phyloP scores from a whole-genome alignment of 1,140 invertebrate species.

The Calephelis nemesis region DNA sequence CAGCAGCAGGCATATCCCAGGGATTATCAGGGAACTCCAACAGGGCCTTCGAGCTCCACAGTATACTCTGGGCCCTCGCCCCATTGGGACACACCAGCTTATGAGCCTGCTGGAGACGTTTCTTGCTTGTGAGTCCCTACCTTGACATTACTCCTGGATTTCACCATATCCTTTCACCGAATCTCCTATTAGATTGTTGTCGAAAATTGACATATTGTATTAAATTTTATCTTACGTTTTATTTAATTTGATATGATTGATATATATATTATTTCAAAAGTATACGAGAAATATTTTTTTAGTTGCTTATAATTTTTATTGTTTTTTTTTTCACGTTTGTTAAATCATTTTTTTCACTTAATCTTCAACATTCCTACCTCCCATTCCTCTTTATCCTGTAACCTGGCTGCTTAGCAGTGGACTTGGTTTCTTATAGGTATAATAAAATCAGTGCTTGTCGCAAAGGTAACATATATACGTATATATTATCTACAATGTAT shows the following conservation, averaged over 20 bases:
- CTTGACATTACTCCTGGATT: conserved; percentile 48
- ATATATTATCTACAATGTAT: conserved; percentile 45
- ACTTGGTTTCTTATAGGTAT: conserved; percentile 75
- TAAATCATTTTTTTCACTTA: too few species aligned
- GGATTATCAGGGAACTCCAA: conserved; percentile 56
- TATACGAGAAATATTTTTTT: too few species aligned
- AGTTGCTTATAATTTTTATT: too few species aligned
- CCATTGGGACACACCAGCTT: conserved; percentile 64
- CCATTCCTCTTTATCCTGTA: conserved; percentile 21
- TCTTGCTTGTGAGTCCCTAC: conserved; percentile 77
- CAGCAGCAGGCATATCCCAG: conserved; percentile 57
- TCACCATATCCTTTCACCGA: conserved; percentile 28
- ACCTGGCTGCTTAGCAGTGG: conserved; percentile 73
- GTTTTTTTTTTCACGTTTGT: background rate
- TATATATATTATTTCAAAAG: too few species aligned
- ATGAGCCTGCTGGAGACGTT: conserved; percentile 72
- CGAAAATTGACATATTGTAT: background rate
- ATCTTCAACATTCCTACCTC: conserved; percentile 9
- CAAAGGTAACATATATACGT: conserved; percentile 65
- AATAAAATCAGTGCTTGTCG: conserved; percentile 62
- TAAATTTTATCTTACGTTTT: background rate
- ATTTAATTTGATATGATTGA: background rate
- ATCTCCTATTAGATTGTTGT: background rate
- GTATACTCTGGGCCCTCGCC: conserved; percentile 58
- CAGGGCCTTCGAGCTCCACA: conserved; percentile 45